Base-by-base conservation (phyloP, 2,888 invertebrate genomes). In the Pachymerium ferrugineum region DNA sequence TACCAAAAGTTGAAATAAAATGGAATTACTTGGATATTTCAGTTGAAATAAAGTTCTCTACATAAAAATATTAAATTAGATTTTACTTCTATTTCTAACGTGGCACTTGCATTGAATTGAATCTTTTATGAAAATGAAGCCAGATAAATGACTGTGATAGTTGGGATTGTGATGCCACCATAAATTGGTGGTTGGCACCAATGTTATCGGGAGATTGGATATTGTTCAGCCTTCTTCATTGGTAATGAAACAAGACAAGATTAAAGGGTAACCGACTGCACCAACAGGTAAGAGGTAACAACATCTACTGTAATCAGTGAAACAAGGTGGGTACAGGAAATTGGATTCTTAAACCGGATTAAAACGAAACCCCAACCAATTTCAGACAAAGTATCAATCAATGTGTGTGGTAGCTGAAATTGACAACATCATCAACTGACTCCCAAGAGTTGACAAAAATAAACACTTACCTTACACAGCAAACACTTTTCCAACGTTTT, bases 241-340 rank as follows among this genome's bases (percentile, higher is more conserved):
- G 47, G 47, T 47, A 47, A 47, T 47, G 47, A 47, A 47, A 47
- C 19, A 16, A 47, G 47, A 47, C 47, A 47, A 47, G 47, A 47
- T 47, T 47, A 47, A 47, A 47, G 47, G 22, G 8, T 22, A 47
- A 47, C 47, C 47, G 47, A 47, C 47, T n/a, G n/a, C n/a, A 47
- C 16, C 47, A 47, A 22, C 47, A 47, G 47, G 47, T 22, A 16
- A 16, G 47, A 47, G 47, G 19, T 22, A 47, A 47, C 47, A 47
- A 19, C 12, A 38, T 38, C 38, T 38, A 19, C 47, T n/a, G 19
- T 47, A 47, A 47, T 47, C 19, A n/a, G 47, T 47, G 22, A 22
- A 47, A n/a, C n/a, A n/a, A n/a, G n/a, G n/a, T n/a, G n/a, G 47
- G 47, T 47, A 47, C 8, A 47, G 47, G 47, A 47, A 47, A 47